Conservation (phyloP, 2,888 invertebrate species). For the Drosophila tanythrix region DNA sequence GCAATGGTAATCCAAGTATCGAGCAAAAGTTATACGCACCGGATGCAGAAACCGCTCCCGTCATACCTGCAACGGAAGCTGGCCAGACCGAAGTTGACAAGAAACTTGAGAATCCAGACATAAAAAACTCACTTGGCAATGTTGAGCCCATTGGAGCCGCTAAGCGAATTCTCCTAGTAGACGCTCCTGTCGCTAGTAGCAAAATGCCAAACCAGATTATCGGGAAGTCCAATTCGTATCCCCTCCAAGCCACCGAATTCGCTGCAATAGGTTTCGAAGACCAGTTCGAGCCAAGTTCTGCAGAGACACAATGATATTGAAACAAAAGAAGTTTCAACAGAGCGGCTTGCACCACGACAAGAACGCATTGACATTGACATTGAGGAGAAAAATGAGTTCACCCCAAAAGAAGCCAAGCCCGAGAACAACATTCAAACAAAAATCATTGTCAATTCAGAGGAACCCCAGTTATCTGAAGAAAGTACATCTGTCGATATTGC, state of each 20-base stretch:
- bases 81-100: background rate
- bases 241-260: background rate
- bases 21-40: background rate
- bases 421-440: background rate
- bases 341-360: background rate
- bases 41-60: conserved; percentile 1
- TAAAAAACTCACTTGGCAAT: background rate
- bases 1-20: background rate
- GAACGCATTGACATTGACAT: background rate
- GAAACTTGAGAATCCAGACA: background rate
- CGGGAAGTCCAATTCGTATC: background rate
- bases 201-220: background rate
- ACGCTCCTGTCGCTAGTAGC: background rate
- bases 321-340: background rate
- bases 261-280: background rate
- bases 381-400: background rate
- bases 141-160: background rate
- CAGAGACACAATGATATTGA: background rate
- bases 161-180: background rate
- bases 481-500: background rate
- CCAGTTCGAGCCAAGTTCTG: background rate
- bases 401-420: background rate
- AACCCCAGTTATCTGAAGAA: background rate
- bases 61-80: background rate
- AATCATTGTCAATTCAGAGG: background rate